Percentiles rank a stretch among this genome's conserved stretches.
Conservation (phyloP, 23 tunicate species). For the Trididemnum nubilum region DNA sequence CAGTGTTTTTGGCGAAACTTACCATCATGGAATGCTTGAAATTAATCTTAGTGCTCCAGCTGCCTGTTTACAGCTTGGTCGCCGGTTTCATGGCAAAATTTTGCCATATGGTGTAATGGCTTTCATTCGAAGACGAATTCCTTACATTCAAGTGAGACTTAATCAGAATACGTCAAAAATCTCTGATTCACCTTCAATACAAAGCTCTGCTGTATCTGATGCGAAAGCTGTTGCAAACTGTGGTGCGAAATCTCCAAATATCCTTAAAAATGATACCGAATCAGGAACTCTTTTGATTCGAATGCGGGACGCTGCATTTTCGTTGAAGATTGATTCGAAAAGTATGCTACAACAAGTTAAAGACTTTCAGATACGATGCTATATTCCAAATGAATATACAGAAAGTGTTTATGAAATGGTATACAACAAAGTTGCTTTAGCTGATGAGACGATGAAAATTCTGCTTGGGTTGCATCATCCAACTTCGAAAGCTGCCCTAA, state of each 20-base stretch:
- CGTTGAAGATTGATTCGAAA: background rate
- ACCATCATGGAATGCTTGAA: constrained; percentile 38
- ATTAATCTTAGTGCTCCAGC: constrained; percentile 20
- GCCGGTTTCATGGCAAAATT: background rate
- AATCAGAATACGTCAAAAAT: background rate
- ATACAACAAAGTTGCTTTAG: constrained; percentile 4
- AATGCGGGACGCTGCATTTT: constrained; percentile 18
- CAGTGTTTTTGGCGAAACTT: constrained; percentile 24
- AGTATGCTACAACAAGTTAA: background rate
- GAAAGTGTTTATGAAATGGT: constrained; percentile 9
- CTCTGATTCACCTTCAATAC: background rate
- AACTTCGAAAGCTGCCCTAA: background rate
- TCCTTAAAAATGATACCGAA: background rate
- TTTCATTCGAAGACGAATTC: constrained; percentile 20
- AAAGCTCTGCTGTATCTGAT: background rate
- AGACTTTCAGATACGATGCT: background rate
- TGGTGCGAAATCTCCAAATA: background rate
- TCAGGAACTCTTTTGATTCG: constrained; percentile 1
- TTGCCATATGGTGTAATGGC: background rate
- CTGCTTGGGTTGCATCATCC: constrained; percentile 4
- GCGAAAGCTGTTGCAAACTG: background rate
- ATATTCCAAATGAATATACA: constrained; percentile 10
- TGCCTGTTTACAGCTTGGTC: background rate
- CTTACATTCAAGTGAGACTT: constrained; percentile 9
- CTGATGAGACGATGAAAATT: background rate